These are phyloP conservation scores for Amblyjoppa proteus DNA, from an alignment of 2,888 invertebrate genomes.

Conservation along the genomic window DNA sequence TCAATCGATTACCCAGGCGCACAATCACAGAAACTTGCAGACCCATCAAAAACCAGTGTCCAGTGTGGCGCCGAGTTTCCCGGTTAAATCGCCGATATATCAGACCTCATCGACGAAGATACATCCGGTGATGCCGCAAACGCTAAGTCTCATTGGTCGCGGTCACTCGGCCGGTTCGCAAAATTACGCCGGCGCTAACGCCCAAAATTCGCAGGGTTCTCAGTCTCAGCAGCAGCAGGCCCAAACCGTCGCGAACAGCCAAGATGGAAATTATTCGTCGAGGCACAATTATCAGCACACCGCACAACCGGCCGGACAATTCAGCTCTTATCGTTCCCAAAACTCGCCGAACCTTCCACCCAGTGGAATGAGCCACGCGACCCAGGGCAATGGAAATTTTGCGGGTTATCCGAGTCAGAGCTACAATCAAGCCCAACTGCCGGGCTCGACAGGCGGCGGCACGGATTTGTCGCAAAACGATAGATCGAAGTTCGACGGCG, in stretches of 20 bases:
- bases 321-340: constrained; percentile 70
- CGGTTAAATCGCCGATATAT: constrained; percentile 90
- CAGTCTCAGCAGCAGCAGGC: constrained; percentile 69
- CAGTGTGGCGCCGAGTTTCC: constrained; percentile 93
- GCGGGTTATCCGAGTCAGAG: constrained; percentile 70
- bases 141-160: constrained; percentile 85
- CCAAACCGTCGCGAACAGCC: constrained; percentile 47
- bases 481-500: constrained; percentile 75
- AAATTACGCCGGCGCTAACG: constrained; percentile 71
- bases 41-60: constrained; percentile 93
- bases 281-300: constrained; percentile 69
- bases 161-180: constrained; percentile 73
- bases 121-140: constrained; percentile 92
- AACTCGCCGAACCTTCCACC: constrained; percentile 75
- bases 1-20: constrained; percentile 74
- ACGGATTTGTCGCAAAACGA: constrained; percentile 70
- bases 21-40: constrained; percentile 79
- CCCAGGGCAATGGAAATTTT: constrained; percentile 67
- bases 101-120: constrained; percentile 93
- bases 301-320: constrained; percentile 64
- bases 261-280: constrained; percentile 75
- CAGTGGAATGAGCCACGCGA: constrained; percentile 28
- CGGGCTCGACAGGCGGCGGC: constrained; percentile 55
- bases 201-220: constrained; percentile 56
- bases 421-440: constrained; percentile 75